These are phyloP conservation scores for Drosophila siamana DNA, from an alignment of 2,888 invertebrate species.

Conservation along the genomic window DNA sequence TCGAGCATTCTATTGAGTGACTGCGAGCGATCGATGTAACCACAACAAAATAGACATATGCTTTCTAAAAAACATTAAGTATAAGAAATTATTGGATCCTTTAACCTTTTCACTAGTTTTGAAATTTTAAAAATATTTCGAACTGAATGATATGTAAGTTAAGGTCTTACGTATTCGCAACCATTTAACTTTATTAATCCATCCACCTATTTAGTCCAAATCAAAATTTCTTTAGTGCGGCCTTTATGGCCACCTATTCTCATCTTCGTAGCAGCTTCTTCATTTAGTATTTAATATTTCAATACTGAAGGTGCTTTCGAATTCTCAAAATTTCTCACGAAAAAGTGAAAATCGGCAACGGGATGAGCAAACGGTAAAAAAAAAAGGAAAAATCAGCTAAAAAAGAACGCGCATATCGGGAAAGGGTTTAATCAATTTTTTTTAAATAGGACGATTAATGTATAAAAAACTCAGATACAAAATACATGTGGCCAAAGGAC, in stretches of 20 bases:
- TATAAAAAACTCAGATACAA: conserved; percentile 70
- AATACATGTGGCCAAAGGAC: conserved; percentile 73
- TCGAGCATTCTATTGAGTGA: conserved; percentile 11
- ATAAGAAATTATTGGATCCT: conserved; percentile 4
- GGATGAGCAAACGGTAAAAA: conserved; percentile 66
- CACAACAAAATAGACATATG: conserved; percentile 35
- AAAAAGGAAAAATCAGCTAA: conserved; percentile 73
- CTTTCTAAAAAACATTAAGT: not conserved
- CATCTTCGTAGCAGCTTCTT: not conserved
- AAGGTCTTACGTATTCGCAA: not conserved
- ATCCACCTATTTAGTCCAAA: not conserved
- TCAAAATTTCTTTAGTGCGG: not conserved
- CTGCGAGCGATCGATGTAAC: conserved; percentile 30
- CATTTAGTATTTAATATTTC: conserved; percentile 1
- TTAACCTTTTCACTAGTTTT: too few relatives aligned
- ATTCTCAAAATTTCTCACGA: conserved; percentile 70
- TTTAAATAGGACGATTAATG: conserved; percentile 72
- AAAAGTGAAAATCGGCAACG: conserved; percentile 79
- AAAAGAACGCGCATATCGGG: conserved; percentile 65
- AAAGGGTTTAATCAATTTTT: conserved; percentile 82
- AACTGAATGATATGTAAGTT: too few relatives aligned
- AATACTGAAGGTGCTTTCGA: conserved; percentile 18
- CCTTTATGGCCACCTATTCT: too few relatives aligned
- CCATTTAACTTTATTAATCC: too few relatives aligned
- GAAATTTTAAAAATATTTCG: too few relatives aligned